Conservation (phyloP, 2,888 invertebrate genomes). For the Tromatobia lineatoria region DNA sequence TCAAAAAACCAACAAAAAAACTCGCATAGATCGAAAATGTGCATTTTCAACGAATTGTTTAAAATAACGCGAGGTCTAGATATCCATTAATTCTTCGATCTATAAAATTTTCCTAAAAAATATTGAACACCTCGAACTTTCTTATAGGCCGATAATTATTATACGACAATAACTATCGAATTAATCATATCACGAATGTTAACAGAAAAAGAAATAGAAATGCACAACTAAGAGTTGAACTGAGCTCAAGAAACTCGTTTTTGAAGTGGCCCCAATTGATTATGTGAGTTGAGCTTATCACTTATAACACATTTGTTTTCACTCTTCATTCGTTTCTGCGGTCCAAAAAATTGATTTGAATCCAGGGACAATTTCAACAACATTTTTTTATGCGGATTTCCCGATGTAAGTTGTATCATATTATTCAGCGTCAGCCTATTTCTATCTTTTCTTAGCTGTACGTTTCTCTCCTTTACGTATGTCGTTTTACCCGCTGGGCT, state of each 20-base stretch:
- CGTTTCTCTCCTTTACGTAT: conserved; percentile 9
- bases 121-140: too few relatives aligned
- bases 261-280: neutral
- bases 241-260: neutral
- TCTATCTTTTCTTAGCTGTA: conserved; percentile 14
- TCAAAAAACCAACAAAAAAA: too few relatives aligned
- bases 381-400: conserved; percentile 5
- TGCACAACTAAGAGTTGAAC: neutral
- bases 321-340: neutral
- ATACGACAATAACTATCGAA: too few relatives aligned
- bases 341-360: neutral
- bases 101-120: too few relatives aligned
- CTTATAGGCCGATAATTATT: too few relatives aligned
- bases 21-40: too few relatives aligned
- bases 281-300: neutral
- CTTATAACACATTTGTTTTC: conserved; percentile 14
- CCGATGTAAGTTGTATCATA: conserved; percentile 8
- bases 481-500: neutral
- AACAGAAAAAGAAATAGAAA: too few relatives aligned
- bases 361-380: neutral
- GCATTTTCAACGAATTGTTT: too few relatives aligned
- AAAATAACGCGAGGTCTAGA: too few relatives aligned
- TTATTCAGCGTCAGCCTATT: conserved; percentile 50
- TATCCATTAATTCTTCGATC: too few relatives aligned
- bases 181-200: too few relatives aligned